Evolutionary conservation across 2,888 invertebrate species (phyloP), one percentile per base, ranked within the genome.

Genomic region (Thymelicus lineola): DNA sequence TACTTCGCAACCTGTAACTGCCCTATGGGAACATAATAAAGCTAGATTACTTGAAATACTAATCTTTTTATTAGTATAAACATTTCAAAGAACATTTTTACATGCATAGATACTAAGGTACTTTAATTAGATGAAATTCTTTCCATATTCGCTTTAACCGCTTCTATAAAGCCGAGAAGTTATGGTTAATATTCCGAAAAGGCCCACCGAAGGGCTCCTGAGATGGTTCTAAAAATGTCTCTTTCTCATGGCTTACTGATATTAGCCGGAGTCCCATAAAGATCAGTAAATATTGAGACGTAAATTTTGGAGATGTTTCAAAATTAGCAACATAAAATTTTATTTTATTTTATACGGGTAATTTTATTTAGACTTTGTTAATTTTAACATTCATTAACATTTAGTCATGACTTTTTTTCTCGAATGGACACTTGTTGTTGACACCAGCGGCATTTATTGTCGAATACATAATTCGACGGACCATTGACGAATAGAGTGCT

Each of bases 191-290:
- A 69, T 69, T 58, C 68, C 38, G 46, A 48, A 58, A 69, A 48
- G 62, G 62, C 63, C 36, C 63, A 12, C 17, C 55, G 20, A 61
- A 68, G 61, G 61, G 67, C 36, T 45, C 36, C 17, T 35, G 48
- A 48, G 66, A 36, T 38, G 42, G 68, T 17, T 46, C 68, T 63
- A 48, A 63, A 69, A 69, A 63, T 69, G 69, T 69, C 62, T 57
- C 60, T 58, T 69, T 69, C 69, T 69, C 62, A 69, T 69, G 38
- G 63, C 62, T 69, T 69, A 57, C 61, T 62, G 68, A 62, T 69
- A 63, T 69, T 69, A 63, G n/a, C 68, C 48, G 20, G 14, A 57
- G 46, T 10, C 38, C n/a, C 48, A 42, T 58, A 63, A 57, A 69
- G 57, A 69, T 66, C 35, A 66, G 36, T 35, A 48, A 58, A 15